Conservation (phyloP, 2,113 vertebrate species). For the Melanocharis versteri region DNA sequence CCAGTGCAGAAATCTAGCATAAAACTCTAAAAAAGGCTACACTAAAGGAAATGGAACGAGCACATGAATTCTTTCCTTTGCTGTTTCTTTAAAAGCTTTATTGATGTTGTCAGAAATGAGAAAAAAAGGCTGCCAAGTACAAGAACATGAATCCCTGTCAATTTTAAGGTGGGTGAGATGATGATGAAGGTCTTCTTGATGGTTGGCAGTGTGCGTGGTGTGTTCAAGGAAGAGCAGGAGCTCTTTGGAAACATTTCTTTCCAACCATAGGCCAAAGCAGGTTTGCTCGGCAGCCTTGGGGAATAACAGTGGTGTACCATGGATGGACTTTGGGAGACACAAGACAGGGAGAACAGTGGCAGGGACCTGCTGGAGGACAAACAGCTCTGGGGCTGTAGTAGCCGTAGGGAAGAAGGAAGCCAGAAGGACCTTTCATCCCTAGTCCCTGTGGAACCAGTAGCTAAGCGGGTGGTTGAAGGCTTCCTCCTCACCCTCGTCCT, state of each 20-base stretch:
- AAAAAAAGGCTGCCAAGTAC: not conserved
- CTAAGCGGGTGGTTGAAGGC: not conserved
- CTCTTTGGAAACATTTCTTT: not conserved
- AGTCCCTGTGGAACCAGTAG: not conserved
- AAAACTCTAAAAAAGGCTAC: not conserved
- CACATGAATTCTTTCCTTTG: not conserved
- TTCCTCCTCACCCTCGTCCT: not conserved
- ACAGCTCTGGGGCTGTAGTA: not conserved
- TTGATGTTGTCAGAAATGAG: not conserved
- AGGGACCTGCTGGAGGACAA: not conserved
- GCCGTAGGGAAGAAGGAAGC: not conserved
- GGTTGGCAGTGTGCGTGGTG: rapidly evolving
- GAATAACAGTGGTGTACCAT: not conserved
- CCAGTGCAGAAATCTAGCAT: not conserved
- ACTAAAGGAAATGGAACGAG: not conserved
- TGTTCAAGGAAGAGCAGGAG: not conserved
- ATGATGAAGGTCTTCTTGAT: not conserved
- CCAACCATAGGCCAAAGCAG: not conserved
- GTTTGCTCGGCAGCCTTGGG: not conserved
- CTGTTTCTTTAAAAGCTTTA: not conserved
- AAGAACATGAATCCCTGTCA: not conserved
- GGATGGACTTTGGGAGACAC: not conserved
- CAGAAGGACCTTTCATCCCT: not conserved
- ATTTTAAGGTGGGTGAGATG: not conserved
- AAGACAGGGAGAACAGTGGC: not conserved